A percentile compares a stretch with the other conserved stretches of the same genome.
phyloP scores from a whole-genome alignment of 2,888 invertebrate species.

The Acrobasis consociella region DNA sequence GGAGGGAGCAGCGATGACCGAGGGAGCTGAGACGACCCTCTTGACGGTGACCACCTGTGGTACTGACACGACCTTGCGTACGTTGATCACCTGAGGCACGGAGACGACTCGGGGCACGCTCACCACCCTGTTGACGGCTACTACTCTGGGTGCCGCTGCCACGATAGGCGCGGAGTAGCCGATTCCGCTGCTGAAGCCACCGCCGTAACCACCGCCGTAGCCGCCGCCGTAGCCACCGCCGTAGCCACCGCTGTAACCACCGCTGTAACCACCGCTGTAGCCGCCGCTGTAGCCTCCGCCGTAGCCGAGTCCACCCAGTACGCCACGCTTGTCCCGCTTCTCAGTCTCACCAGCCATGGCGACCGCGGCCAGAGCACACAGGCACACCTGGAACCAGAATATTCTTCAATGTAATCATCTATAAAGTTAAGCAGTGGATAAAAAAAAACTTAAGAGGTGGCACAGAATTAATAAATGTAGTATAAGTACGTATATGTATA shows the following conservation, averaged over 20 bases:
- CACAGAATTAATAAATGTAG: too few species aligned
- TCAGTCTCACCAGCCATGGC: slow-evolving; percentile 37
- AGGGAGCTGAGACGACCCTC: slow-evolving; percentile 50
- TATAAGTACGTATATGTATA: too few species aligned
- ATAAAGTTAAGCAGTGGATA: too few species aligned
- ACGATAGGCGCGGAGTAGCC: slow-evolving; percentile 22
- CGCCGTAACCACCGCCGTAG: slow-evolving; percentile 22
- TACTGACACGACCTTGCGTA: slow-evolving; percentile 55
- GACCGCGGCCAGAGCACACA: slow-evolving; percentile 37
- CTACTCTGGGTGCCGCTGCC: slow-evolving; percentile 37
- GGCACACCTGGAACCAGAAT: slow-evolving; percentile 31
- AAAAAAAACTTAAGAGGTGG: too few species aligned
- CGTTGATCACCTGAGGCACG: slow-evolving; percentile 50
- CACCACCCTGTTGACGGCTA: slow-evolving; percentile 53
- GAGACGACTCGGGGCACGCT: slow-evolving; percentile 46
- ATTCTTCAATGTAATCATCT: too few species aligned
- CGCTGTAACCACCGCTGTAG: slow-evolving; percentile 11
- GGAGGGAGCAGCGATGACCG: slow-evolving; percentile 47
- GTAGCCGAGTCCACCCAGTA: slow-evolving; percentile 19
- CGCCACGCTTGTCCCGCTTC: slow-evolving; percentile 28
- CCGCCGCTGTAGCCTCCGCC: slow-evolving; percentile 31
- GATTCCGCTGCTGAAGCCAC: slow-evolving; percentile 20
- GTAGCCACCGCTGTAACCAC: slow-evolving; percentile 31
- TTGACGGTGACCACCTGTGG: slow-evolving; percentile 62
- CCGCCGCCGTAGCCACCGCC: slow-evolving; percentile 31